These are phyloP conservation scores for Hyla sarda DNA, from an alignment of 2,113 vertebrate genomes.

Conservation along the genomic window DNA sequence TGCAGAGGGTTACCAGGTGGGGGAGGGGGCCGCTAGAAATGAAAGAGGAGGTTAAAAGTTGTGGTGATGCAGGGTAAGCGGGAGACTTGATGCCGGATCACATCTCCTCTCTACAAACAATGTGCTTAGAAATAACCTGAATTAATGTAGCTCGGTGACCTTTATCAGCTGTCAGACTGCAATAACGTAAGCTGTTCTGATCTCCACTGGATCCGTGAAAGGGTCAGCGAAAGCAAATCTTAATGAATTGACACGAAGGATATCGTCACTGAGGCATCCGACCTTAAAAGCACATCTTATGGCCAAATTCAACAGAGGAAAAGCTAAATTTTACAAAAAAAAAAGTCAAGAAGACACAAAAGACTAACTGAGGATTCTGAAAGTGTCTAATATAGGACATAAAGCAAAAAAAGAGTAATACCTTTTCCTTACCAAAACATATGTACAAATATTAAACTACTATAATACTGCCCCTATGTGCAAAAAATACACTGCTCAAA, in stretches of 20 bases:
- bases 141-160: constrained; percentile 66
- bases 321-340: constrained; percentile 2
- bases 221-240: constrained; percentile 51
- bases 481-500: too few species aligned
- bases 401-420: not conserved
- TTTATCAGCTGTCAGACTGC: constrained; percentile 71
- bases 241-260: constrained; percentile 58
- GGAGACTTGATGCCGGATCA: not conserved
- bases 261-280: constrained; percentile 23
- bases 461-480: not conserved
- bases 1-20: not conserved
- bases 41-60: constrained; percentile 18
- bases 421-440: not conserved
- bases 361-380: not conserved
- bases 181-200: constrained; percentile 66
- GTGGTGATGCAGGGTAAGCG: too few species aligned
- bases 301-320: not conserved
- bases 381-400: not conserved
- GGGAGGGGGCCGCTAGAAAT: not conserved
- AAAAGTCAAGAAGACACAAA: not conserved
- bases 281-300: constrained; percentile 40
- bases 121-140: constrained; percentile 53
- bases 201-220: constrained; percentile 56
- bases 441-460: too few species aligned
- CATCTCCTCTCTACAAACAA: constrained; percentile 34